Base-by-base conservation (phyloP, 2,888 invertebrate genomes). In the Clunio marinus region DNA sequence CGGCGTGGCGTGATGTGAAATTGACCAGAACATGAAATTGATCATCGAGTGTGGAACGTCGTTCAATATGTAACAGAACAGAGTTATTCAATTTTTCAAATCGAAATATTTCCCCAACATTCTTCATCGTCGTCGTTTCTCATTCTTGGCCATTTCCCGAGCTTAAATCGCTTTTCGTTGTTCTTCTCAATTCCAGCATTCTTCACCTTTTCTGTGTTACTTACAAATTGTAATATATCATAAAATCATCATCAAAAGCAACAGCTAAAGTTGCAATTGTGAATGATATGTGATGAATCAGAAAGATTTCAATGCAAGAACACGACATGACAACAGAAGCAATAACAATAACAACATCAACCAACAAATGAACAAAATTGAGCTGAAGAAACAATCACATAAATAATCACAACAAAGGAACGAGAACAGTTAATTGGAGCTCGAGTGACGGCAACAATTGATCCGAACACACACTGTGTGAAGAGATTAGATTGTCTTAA, bases 221-320 rank as follows among this genome's bases (percentile, higher is more conserved):
- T n/a, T n/a, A 41, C 17, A 51, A 51, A 17, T 51, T 13, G 24
- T 51, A 22, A 17, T 51, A 4, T 20, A 51, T 51, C 51, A 51
- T 32, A 5, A 51, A 10, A 41, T 41, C 41, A 41, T 41, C 41
- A 41, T 41, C 41, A 41, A 10, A 15, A 41, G 3, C 41, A 15
- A 7, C 41, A 41, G n/a, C n/a, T n/a, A n/a, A n/a, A n/a, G n/a
- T n/a, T n/a, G n/a, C n/a, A n/a, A n/a, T n/a, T n/a, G n/a, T n/a
- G n/a, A n/a, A n/a, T n/a, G n/a, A 41, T 41, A 15, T 41, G 41
- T 41, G 10, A 41, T 41, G 41, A 27, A 58, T n/a, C 25, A n/a
- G 17, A 51, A 51, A 58, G 58, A 58, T n/a, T 58, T 58, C 27
- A 58, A 58, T 58, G 58, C 58, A 58, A 28, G 58, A n/a, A n/a